Evolutionary conservation across 2,888 invertebrate species (phyloP).

Genomic region (Mythimna albipuncta): DNA sequence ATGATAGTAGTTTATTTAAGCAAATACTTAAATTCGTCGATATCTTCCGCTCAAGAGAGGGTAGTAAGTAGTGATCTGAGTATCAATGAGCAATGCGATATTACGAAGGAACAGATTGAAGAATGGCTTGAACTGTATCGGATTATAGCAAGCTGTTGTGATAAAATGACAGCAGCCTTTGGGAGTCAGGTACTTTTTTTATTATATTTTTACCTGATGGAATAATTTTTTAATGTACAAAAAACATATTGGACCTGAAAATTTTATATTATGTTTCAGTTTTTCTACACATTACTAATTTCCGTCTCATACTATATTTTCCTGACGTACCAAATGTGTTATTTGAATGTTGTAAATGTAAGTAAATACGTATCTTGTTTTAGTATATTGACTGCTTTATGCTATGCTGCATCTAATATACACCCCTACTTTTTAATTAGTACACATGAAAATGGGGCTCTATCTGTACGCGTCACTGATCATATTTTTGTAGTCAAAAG

Average conservation of each 20-base stretch:
- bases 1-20: constrained; percentile 6
- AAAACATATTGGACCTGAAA: not conserved
- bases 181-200: not conserved
- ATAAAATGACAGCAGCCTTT: not conserved
- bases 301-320: constrained; percentile 15
- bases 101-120: constrained; percentile 1
- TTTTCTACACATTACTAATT: constrained; percentile 9
- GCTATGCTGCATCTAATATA: too few relatives aligned
- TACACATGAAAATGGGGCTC: too few relatives aligned
- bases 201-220: not conserved
- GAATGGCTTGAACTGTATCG: constrained; percentile 10
- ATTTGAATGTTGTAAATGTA: constrained; percentile 6
- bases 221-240: too few relatives aligned
- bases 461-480: too few relatives aligned
- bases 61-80: not conserved
- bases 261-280: constrained; percentile 12
- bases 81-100: not conserved
- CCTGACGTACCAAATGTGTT: constrained; percentile 20
- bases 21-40: not conserved
- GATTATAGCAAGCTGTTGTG: constrained; percentile 5
- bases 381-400: not conserved
- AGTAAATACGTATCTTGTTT: not conserved
- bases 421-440: too few relatives aligned
- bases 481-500: too few relatives aligned
- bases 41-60: not conserved